Percentiles rank a stretch among this genome's conserved stretches.
phyloP scores from a whole-genome alignment of 35 echinoderm and acorn worm species.

The Holothuria glaberrima region DNA sequence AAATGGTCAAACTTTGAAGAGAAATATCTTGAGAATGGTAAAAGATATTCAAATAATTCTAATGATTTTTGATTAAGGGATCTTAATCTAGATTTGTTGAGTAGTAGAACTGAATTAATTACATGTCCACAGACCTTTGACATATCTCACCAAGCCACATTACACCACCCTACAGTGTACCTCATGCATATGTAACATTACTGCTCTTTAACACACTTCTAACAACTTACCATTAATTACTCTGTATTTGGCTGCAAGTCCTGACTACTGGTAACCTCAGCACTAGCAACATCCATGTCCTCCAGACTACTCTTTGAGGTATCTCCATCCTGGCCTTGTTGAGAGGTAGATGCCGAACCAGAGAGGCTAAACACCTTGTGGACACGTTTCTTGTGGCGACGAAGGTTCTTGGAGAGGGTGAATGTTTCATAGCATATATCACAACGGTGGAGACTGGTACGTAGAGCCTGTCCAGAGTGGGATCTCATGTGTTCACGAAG shows the following conservation, averaged over 20 bases:
- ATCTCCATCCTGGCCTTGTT: constrained; percentile 22
- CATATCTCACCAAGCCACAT: no score
- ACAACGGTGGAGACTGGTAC: constrained; percentile 69
- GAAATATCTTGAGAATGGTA: no score
- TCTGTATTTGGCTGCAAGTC: constrained; percentile 21
- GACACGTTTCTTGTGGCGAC: constrained; percentile 78
- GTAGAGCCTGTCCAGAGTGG: constrained; percentile 60
- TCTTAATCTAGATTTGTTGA: no score
- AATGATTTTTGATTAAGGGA: no score
- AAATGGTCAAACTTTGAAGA: no score
- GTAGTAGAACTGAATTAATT: no score
- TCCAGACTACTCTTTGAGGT: constrained; percentile 18
- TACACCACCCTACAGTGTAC: no score
- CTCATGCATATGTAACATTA: no score
- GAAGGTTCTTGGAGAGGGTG: constrained; percentile 89
- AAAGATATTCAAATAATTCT: no score
- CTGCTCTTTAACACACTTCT: no score
- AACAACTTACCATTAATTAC: not conserved
- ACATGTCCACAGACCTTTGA: no score
- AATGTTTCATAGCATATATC: constrained; percentile 88
- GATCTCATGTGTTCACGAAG: constrained; percentile 84
- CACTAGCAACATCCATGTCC: constrained; percentile 51
- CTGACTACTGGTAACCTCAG: constrained; percentile 58
- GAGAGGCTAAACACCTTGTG: constrained; percentile 71
- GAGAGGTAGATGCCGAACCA: constrained; percentile 12